These are phyloP conservation scores for Nephrotoma guestfalica DNA, from an alignment of 2,888 invertebrate genomes.

Conservation along the genomic window DNA sequence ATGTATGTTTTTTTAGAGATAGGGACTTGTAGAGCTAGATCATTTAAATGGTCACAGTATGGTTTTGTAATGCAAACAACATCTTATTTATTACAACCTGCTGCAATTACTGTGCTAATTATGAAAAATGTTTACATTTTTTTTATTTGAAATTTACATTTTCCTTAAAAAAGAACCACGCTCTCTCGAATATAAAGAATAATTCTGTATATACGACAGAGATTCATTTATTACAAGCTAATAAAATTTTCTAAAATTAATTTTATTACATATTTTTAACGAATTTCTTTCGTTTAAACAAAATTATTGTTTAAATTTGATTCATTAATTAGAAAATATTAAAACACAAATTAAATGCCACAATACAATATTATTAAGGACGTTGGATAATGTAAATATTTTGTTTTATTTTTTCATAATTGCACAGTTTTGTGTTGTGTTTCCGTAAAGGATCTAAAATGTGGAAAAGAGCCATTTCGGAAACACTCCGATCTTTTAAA, in stretches of 20 bases:
- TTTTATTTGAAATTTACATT: not conserved
- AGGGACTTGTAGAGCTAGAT: slow-evolving; percentile 3
- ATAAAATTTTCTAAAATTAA: not conserved
- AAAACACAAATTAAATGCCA: not conserved
- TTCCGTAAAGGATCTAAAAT: slow-evolving; percentile 60
- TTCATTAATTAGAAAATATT: not conserved
- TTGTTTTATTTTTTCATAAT: not conserved
- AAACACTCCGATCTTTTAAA: slow-evolving; percentile 58
- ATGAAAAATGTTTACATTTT: not conserved
- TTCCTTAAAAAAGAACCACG: not conserved
- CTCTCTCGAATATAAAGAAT: not conserved
- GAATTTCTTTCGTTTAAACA: not conserved
- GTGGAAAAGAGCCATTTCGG: slow-evolving; percentile 78
- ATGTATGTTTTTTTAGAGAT: not conserved
- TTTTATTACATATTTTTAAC: not conserved
- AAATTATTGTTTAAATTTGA: not conserved
- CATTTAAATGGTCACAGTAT: slow-evolving; percentile 7
- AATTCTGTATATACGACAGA: not conserved
- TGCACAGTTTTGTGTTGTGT: slow-evolving; percentile 58
- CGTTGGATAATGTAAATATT: not conserved
- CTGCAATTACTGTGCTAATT: slow-evolving; percentile 5
- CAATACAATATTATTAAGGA: not conserved
- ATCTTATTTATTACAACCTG: slow-evolving; percentile 1
- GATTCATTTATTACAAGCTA: not conserved
- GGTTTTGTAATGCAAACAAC: slow-evolving; percentile 18